Evolutionary conservation across 2,113 vertebrate species (phyloP).

Genomic region (Rhegmatorhina hoffmannsi): DNA sequence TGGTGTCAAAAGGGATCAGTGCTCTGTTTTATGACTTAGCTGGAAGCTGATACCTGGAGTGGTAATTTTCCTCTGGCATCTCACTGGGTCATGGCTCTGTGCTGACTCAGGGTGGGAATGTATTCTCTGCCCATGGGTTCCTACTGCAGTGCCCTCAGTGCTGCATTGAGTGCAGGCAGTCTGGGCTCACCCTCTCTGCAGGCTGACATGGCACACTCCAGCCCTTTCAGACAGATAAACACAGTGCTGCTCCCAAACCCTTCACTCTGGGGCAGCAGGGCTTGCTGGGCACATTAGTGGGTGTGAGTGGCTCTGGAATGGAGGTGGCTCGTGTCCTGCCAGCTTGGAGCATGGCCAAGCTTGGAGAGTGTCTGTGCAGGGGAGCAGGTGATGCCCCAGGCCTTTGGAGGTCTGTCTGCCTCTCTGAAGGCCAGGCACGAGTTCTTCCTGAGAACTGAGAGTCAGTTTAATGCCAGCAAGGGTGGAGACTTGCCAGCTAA

Average conservation of each 20-base stretch:
- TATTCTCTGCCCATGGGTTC: neutral
- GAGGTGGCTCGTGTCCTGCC: neutral
- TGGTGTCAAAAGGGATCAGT: neutral
- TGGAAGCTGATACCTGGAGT: neutral
- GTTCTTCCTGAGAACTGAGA: neutral
- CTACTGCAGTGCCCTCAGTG: neutral
- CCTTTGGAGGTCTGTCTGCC: neutral
- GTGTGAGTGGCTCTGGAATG: neutral
- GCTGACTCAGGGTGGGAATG: neutral
- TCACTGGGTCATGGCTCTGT: neutral
- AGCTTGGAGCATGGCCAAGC: neutral
- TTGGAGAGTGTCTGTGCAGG: accelerated
- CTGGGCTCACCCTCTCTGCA: neutral
- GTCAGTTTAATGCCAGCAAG: neutral
- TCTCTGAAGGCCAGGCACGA: accelerated
- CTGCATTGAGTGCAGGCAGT: neutral
- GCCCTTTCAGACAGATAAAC: neutral
- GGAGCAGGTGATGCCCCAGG: neutral
- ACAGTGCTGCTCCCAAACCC: neutral
- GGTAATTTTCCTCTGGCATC: neutral
- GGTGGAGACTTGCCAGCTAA: neutral
- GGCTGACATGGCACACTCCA: neutral
- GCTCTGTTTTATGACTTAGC: neutral
- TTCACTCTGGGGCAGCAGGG: neutral
- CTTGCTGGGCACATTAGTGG: neutral